These are phyloP conservation scores for Dorcus parallelipipedus DNA, from an alignment of 2,888 invertebrate species.

Conservation along the genomic window DNA sequence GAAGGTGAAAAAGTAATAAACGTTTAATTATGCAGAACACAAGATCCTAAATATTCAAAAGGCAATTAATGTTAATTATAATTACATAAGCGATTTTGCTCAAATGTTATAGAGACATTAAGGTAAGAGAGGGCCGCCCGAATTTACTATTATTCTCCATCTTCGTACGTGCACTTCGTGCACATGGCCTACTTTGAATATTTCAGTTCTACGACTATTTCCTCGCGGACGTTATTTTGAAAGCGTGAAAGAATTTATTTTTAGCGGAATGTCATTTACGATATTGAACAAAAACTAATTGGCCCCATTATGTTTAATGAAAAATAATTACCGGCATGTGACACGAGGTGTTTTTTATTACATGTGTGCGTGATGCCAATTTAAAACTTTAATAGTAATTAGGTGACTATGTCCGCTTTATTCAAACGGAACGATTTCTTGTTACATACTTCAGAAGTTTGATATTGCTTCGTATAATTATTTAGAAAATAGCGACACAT, in stretches of 20 bases:
- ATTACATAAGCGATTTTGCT: slow-evolving; percentile 16
- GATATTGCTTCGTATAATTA: no score
- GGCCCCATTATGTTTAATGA: no score
- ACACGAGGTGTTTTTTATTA: no score
- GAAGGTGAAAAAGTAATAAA: not conserved
- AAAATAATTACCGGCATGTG: no score
- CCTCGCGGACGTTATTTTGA: not conserved
- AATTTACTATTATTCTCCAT: slow-evolving; percentile 26
- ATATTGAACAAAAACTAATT: no score
- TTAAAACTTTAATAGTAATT: no score
- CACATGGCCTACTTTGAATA: slow-evolving; percentile 25
- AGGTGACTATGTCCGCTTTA: no score
- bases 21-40: slow-evolving; percentile 5
- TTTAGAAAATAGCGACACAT: no score
- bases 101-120: slow-evolving; percentile 28
- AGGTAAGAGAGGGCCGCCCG: slow-evolving; percentile 25
- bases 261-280: no score
- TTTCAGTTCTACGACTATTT: not conserved
- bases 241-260: not conserved
- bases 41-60: slow-evolving; percentile 8
- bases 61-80: slow-evolving; percentile 10
- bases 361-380: no score
- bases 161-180: slow-evolving; percentile 24
- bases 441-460: no score
- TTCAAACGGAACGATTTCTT: no score